A percentile compares a stretch with the other conserved stretches of the same genome.
Evolutionary conservation across 2,888 invertebrate genomes (phyloP).

Genomic region (Anorthoa munda): DNA sequence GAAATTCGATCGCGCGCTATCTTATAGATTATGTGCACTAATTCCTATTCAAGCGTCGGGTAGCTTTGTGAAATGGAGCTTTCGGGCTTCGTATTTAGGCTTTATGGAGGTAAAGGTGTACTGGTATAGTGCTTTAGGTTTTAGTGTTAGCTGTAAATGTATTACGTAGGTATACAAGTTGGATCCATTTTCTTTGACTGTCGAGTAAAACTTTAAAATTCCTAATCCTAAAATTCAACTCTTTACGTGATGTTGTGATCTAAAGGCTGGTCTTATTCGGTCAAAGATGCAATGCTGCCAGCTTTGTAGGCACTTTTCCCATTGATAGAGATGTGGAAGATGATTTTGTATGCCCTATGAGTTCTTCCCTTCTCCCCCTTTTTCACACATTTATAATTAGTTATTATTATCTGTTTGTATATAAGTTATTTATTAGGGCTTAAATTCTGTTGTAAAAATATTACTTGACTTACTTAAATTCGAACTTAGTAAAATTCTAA

Average conservation of each 20-base stretch:
- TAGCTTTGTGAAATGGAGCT: conserved; percentile 50
- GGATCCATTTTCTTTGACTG: background rate
- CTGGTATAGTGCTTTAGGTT: conserved; percentile 17
- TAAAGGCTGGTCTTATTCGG: too few relatives aligned
- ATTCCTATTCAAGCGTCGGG: conserved; percentile 63
- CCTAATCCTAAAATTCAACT: too few relatives aligned
- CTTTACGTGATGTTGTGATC: background rate
- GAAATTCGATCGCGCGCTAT: conserved; percentile 68
- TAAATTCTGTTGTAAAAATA: too few relatives aligned
- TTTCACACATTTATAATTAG: too few relatives aligned
- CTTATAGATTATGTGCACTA: conserved; percentile 72
- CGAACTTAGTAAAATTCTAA: background rate
- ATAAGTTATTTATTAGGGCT: too few relatives aligned
- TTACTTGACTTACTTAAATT: background rate
- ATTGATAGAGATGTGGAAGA: too few relatives aligned
- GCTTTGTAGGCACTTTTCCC: too few relatives aligned
- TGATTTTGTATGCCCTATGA: too few relatives aligned
- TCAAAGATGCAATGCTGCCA: too few relatives aligned
- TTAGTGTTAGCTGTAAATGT: background rate
- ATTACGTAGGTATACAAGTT: background rate
- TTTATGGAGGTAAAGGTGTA: conserved; percentile 20
- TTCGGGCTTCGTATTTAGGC: conserved; percentile 33
- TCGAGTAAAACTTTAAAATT: background rate
- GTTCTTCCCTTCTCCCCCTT: too few relatives aligned
- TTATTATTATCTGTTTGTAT: too few relatives aligned